Base-by-base conservation (phyloP, 2,888 invertebrate species). In the Neoitamus cyanurus region DNA sequence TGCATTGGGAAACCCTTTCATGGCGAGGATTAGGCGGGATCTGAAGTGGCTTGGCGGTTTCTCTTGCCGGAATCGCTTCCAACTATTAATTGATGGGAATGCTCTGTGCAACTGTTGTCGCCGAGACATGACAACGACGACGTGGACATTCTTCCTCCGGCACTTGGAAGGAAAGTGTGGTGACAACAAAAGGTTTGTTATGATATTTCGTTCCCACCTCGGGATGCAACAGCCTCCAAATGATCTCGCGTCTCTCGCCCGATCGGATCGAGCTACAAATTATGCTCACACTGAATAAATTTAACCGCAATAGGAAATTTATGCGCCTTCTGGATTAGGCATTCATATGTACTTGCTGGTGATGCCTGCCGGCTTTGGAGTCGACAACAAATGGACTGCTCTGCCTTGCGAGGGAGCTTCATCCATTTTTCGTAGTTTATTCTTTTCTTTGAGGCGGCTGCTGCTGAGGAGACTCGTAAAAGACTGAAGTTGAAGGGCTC, bases 41-140 rank as follows among this genome's bases (percentile, higher is more conserved):
- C 2, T 73, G 34, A 36, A 73, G 73, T 73, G 73, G 73, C 20
- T 73, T 36, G 36, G 37, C 36, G 73, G 37, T 36, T 73, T 73
- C 20, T 20, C 31, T 31, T 36, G 73, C 20, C 36, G 73, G 73
- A 73, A 73, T 36, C 36, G 15, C 34, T 36, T 36, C 31, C 36
- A 13, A 20, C 73, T 73, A 36, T 73, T 36, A 73, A 30, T 73
- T 73, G 73, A 36, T 73, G 73, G 73, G 73, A 73, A 73, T 37
- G n/a, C 36, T 73, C n/a, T 73, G 20, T 20, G 20, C 2, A 15
- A 9, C 15, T 72, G 15, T 72, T 72, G 31, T 48, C 48, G 15
- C 4, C 15, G 2, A 46, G 42, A 46, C 42, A n/a, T 46, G 42
- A 46, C 42, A 46, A 4, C 15, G 48, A 4, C 15, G 48, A 48